Conservation (phyloP, 2,113 vertebrate genomes). For the Ovis canadensis region DNA sequence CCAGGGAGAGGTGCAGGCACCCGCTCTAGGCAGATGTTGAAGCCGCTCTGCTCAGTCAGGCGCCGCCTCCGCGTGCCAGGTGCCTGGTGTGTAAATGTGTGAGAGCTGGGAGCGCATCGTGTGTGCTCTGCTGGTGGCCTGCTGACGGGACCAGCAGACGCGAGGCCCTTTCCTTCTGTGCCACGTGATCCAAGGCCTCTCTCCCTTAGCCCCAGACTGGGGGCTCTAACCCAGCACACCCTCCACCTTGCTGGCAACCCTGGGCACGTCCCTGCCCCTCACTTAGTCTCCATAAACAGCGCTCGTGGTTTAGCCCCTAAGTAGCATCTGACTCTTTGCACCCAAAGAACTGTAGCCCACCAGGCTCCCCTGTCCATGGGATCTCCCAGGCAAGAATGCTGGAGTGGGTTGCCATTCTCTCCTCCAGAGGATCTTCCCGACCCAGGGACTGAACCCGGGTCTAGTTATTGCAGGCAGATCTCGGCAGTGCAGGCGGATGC, state of each 20-base stretch:
- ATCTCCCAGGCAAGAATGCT: not conserved
- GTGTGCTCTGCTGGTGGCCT: fast-evolving
- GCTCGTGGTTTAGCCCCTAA: not conserved
- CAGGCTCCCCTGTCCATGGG: not conserved
- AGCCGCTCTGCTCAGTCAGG: fast-evolving
- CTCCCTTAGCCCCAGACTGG: not conserved
- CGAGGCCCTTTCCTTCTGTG: fast-evolving
- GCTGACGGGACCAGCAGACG: fast-evolving
- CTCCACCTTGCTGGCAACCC: not conserved
- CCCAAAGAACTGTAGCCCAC: not conserved
- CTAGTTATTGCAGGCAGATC: not conserved
- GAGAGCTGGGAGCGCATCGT: fast-evolving
- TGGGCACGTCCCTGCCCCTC: not conserved
- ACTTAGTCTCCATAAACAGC: not conserved
- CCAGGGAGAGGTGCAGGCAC: not conserved
- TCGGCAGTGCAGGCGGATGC: not conserved
- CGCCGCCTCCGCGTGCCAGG: fast-evolving
- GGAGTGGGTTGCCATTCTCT: not conserved
- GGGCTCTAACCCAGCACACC: not conserved
- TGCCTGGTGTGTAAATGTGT: fast-evolving
- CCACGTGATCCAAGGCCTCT: not conserved
- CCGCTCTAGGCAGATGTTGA: fast-evolving
- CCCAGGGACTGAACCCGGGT: not conserved
- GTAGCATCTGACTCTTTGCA: not conserved
- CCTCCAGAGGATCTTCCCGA: not conserved